Evolutionary conservation across 2,888 invertebrate species (phyloP), one percentile per base, ranked within the genome.

Genomic region (Osmoderma eremita): DNA sequence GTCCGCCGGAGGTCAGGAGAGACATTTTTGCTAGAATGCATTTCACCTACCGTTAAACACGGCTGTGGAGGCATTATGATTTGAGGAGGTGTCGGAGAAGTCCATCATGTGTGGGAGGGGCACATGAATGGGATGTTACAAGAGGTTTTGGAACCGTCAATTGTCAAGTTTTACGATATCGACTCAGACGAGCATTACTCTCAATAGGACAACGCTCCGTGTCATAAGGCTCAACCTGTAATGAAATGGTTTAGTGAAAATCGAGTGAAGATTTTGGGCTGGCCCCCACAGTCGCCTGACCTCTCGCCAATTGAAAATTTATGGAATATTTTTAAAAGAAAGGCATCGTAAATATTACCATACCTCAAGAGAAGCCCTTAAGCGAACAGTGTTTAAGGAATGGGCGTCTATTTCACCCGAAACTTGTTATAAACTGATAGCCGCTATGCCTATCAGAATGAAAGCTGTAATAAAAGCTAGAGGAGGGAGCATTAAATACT

Each of bases 61-160:
- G 41, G 41, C 3, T 38, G 56, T n/a, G 56, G 56, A 3, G 39
- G 56, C 13, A 17, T 56, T 8, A 56, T 56, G 56, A 38, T 54
- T 13, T 54, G 54, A 36, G 54, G 54, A 3, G 36, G 54, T 10
- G 24, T 54, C 18, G 54, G 54, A 1, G 41, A 56, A 56, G 17
- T 39, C 18, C 39, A 15, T 56, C 39, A 15, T 56, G 38, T 56
- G 13, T 56, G 56, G 2, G 56, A 56, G 13, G 56, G 41, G n/a
- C 56, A 39, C 56, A 56, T 56, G 39, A 56, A 56, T 17, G 18
- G 17, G 41, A 38, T 24, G 24, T 24, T 24, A 53, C 18, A 18
- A 13, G 54, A 17, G n/a, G 6, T 53, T 13, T 30, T 53, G 54
- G 22, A 18, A 8, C 24, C 38, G 3, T 13, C 22, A 1, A 51